A percentile compares a stretch with the other conserved stretches of the same genome.
Evolutionary conservation across 1,140 invertebrate genomes (phyloP).

Genomic region (Drosophila serrata): DNA sequence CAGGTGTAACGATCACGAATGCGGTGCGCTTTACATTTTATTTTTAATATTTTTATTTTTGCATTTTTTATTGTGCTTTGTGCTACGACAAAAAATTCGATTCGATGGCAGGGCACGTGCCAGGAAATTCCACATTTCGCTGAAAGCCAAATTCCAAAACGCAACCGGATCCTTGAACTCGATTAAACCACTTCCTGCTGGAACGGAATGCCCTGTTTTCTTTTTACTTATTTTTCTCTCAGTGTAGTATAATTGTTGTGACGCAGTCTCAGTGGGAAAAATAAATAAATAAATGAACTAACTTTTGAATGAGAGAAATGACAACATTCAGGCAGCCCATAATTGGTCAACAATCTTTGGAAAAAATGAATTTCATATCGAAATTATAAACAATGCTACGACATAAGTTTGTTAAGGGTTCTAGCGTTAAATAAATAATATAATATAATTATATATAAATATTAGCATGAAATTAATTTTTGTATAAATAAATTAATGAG

Average conservation of each 20-base stretch:
- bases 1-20: slow-evolving; percentile 64
- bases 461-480: not conserved
- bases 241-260: slow-evolving; percentile 3
- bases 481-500: not conserved
- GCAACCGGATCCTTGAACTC: slow-evolving; percentile 33
- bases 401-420: not conserved
- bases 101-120: slow-evolving; percentile 27
- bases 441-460: not conserved
- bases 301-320: slow-evolving; percentile 25
- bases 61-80: slow-evolving; percentile 16
- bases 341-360: not conserved
- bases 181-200: slow-evolving; percentile 42
- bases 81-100: slow-evolving; percentile 56
- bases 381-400: not conserved
- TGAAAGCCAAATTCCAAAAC: slow-evolving; percentile 14
- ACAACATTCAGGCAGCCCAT: slow-evolving; percentile 11
- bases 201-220: not conserved
- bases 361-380: not conserved
- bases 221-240: no score
- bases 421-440: not conserved
- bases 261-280: slow-evolving; percentile 21
- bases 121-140: slow-evolving; percentile 2
- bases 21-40: slow-evolving; percentile 23
- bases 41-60: not conserved
- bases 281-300: slow-evolving; percentile 40